A percentile compares a stretch with the other conserved stretches of the same genome.
Evolutionary conservation across 2,113 vertebrate genomes (phyloP).

Genomic region (Indri indri): DNA sequence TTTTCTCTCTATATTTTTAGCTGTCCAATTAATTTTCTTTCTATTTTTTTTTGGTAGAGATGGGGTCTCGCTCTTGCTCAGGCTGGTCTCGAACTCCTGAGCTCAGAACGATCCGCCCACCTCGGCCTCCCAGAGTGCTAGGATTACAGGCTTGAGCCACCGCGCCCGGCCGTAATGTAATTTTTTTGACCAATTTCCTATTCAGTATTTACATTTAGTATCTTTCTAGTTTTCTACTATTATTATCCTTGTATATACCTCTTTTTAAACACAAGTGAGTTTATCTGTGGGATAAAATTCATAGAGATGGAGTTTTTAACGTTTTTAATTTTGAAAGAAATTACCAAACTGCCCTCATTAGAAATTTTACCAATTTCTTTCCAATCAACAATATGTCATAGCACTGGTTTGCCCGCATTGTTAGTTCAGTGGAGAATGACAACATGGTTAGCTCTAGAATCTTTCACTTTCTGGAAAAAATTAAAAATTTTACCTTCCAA

Average conservation of each 20-base stretch:
- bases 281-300: conserved; percentile 2
- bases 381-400: neutral
- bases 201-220: neutral
- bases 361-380: neutral
- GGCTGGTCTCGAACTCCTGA: no score
- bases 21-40: no score
- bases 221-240: neutral
- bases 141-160: no score
- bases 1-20: no score
- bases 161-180: no score
- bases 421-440: neutral
- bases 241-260: neutral
- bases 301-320: neutral
- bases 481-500: neutral
- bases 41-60: no score
- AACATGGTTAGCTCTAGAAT: neutral
- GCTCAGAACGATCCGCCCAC: no score
- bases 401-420: neutral
- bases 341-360: neutral
- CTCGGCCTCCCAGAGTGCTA: no score
- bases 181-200: neutral
- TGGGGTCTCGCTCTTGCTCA: no score
- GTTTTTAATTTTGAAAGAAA: conserved; percentile 1
- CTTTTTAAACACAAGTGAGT: neutral
- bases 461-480: neutral